Base-by-base conservation (phyloP, 2,113 vertebrate species). In the Crotophaga sulcirostris region DNA sequence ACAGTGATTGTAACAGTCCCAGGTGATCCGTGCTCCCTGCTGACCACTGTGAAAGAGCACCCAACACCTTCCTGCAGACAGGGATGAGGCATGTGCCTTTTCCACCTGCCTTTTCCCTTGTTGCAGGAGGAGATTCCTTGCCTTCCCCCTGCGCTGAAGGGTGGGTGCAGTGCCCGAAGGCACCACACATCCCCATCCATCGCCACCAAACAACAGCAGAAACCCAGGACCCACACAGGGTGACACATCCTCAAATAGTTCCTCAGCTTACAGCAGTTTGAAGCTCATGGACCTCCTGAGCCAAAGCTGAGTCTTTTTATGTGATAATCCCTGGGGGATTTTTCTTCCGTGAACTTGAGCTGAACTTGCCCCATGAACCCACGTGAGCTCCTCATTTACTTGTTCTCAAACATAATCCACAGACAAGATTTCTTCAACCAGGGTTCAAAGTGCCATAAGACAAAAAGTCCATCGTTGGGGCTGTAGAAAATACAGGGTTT, bases 351-450 rank as follows among this genome's bases (percentile, higher is more conserved):
- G 91, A 95, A 90, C 95, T 94, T 5, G 5, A 84, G 52, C 51
- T 95, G 96, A 97, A 93, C 92, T 55, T 68, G 86, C 51, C 28
- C 67, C 92, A 40, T 90, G 68, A 83, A 95, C 56, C 69, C 76
- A 92, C 16, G 7, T 93, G 93, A 91, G 83, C 60, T 87, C 73
- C 52, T 42, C 7, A 18, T 89, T 86, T 55, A 36, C 64, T 89
- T 93, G 64, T 55, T 94, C 72, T 85, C 88, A 44, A 31, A 81
- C 60, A 77, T 89, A 92, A 96, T 81, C 73, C 91, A 56, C 73
- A 84, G 76, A 55, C 0, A 1, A 69, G 47, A 81, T 75, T 92
- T 87, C 84, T 93, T 68, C 89, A 95, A 56, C 38, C 38, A 16
- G 25, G 19, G 45, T 58, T 83, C 20, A 3, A 85, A 93, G 83